These are phyloP conservation scores for Sturnira hondurensis DNA, from an alignment of 2,113 vertebrate species.

Conservation along the genomic window DNA sequence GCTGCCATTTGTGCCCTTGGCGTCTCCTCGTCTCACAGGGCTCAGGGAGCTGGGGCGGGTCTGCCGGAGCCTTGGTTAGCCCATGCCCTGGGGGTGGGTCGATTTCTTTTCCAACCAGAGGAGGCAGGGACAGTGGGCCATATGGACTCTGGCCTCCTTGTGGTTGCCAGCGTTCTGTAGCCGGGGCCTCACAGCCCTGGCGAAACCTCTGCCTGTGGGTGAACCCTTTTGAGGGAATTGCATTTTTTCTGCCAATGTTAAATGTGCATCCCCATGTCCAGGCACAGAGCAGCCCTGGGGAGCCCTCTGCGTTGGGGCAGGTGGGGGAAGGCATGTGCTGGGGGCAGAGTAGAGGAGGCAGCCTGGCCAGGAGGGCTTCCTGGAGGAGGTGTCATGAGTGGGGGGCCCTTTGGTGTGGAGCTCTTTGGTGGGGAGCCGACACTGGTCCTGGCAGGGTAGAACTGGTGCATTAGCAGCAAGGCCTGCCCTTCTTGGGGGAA, in stretches of 20 bases:
- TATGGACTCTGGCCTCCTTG: neutral
- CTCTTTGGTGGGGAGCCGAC: neutral
- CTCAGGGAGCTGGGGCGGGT: neutral
- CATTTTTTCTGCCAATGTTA: neutral
- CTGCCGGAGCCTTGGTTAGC: neutral
- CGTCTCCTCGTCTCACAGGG: rapidly evolving
- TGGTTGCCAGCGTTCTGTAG: neutral
- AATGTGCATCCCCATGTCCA: neutral
- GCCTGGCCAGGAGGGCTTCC: neutral
- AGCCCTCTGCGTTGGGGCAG: neutral
- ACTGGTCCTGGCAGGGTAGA: neutral
- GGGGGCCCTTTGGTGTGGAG: neutral
- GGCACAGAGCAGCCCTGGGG: neutral
- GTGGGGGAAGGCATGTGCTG: neutral
- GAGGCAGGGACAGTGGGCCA: neutral
- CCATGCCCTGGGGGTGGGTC: neutral
- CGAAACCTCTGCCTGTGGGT: rapidly evolving
- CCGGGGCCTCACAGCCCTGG: neutral
- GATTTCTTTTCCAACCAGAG: neutral
- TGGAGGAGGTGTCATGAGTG: neutral
- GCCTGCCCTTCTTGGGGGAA: neutral
- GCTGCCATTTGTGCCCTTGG: rapidly evolving
- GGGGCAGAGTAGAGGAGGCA: neutral
- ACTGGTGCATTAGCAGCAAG: neutral
- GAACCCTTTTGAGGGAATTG: neutral